Conservation (phyloP, 2,888 invertebrate species). For the Mantis religiosa region DNA sequence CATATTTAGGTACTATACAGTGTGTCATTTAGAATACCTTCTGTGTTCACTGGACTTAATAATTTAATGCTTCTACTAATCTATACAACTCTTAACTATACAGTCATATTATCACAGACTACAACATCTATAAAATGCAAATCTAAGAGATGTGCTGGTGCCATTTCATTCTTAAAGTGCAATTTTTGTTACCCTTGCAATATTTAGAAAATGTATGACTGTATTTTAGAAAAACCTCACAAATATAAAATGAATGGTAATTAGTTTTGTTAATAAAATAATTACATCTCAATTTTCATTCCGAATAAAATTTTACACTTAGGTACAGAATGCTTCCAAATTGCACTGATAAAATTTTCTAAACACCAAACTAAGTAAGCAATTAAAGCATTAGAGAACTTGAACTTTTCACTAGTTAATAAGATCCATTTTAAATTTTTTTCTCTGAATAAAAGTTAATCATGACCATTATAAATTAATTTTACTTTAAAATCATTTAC, state of each 20-base stretch:
- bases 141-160: not conserved
- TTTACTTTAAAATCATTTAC: too few relatives aligned
- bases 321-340: not conserved
- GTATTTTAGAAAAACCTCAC: not conserved
- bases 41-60: not conserved
- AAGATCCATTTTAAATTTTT: too few relatives aligned
- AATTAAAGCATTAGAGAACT: not conserved
- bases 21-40: not conserved
- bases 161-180: not conserved
- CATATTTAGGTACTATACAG: not conserved
- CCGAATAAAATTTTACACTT: not conserved
- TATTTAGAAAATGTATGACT: not conserved
- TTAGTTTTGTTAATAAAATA: not conserved
- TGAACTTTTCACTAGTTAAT: too few relatives aligned
- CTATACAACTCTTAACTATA: slow-evolving; percentile 5
- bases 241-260: not conserved
- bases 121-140: slow-evolving; percentile 21
- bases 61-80: not conserved
- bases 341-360: not conserved
- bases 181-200: not conserved
- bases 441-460: too few relatives aligned
- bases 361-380: not conserved
- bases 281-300: not conserved
- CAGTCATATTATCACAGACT: slow-evolving; percentile 22
- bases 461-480: too few relatives aligned